Evolutionary conservation across 2,888 invertebrate species (phyloP), one percentile per base, ranked within the genome.

Genomic region (Tiliacea aurago): DNA sequence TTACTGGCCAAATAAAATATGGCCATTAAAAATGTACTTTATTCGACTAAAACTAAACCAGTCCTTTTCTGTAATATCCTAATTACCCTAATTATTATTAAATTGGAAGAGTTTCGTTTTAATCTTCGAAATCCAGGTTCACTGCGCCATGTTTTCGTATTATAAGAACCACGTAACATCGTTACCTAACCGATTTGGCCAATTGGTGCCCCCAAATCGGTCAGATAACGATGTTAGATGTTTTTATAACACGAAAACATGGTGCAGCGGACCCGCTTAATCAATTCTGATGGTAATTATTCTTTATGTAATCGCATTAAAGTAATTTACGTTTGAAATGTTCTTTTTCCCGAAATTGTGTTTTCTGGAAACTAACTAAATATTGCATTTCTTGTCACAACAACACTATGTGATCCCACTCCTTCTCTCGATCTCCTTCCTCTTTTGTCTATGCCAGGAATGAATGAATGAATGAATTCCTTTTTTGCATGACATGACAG

Each of bases 401-500:
- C 77, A 72, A 43, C 73, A 72, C 66, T 71, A 62, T 5, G 13
- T 10, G 0, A 20, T 66, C 33, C 53, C 53, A 71, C 58, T 56
- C 49, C 66, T 56, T 77, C 73, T 28, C 28, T 28, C 28, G 28
- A 28, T 41, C 9, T 51, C 45, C 69, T 59, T 77, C 73, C 18
- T 66, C 71, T 53, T 28, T 76, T 67, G 76, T 85, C 79, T 81
- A 67, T 85, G 65, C 5, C 20, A 20, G 1, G 10, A 53, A 20
- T 18, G 70, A 77, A 64, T 23, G 62, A 75, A 33, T 55, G n/a
- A n/a, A n/a, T n/a, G n/a, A n/a, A n/a, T n/a, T n/a, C n/a, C n/a
- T n/a, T n/a, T n/a, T n/a, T n/a, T 49, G 51, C 45, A 47, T 56
- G 76, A 66, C 45, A 9, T 75, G 75, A 75, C 80, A 80, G 79